These are phyloP conservation scores for Dysmachus trigonus DNA, from an alignment of 2,888 invertebrate genomes.

Conservation along the genomic window DNA sequence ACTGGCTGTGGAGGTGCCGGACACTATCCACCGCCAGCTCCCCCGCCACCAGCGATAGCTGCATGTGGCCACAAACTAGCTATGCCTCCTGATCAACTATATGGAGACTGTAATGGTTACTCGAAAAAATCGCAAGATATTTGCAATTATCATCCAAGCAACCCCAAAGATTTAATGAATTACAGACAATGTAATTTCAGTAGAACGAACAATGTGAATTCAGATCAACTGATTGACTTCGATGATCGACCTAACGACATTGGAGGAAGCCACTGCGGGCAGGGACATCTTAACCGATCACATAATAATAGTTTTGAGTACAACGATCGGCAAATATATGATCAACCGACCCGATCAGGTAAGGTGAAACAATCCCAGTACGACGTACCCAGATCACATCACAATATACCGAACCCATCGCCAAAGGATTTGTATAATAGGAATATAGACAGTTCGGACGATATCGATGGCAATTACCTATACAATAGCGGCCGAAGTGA, in stretches of 20 bases:
- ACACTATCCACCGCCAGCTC: constrained; percentile 35
- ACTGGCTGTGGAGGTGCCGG: background rate
- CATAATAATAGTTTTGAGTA: constrained; percentile 55
- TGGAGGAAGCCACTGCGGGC: background rate
- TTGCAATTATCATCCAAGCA: constrained; percentile 41
- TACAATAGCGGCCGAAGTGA: constrained; percentile 16
- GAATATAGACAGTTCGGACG: constrained; percentile 51
- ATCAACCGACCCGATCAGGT: constrained; percentile 20
- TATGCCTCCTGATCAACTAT: constrained; percentile 41
- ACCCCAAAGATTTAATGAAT: constrained; percentile 42
- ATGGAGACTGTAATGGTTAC: constrained; percentile 46
- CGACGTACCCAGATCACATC: constrained; percentile 37
- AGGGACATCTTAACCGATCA: constrained; percentile 44
- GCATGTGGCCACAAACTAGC: constrained; percentile 41
- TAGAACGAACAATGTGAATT: constrained; percentile 37
- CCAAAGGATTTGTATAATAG: constrained; percentile 49
- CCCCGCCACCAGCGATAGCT: constrained; percentile 30
- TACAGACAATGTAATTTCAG: constrained; percentile 39
- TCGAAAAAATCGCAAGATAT: constrained; percentile 43
- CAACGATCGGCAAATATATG: constrained; percentile 52
- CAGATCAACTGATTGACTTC: constrained; percentile 60
- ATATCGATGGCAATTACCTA: constrained; percentile 54
- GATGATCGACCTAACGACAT: constrained; percentile 57
- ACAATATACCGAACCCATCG: constrained; percentile 35
- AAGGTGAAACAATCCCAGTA: constrained; percentile 38